phyloP scores from a whole-genome alignment of 2,797 vertebrate species.

The Remorina albescens region DNA sequence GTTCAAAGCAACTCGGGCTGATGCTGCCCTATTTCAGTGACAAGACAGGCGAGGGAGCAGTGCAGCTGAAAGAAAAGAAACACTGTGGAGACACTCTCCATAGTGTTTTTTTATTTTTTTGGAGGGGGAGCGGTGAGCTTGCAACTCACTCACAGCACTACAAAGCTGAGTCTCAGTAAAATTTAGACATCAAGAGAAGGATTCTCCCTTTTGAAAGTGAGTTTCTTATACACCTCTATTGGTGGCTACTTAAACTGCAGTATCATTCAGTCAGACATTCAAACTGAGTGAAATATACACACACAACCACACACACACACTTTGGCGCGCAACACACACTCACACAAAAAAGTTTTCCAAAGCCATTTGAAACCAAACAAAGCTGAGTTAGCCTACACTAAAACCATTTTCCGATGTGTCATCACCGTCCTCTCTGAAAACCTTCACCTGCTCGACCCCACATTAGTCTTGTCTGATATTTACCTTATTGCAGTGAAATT shows the following conservation, averaged over 20 bases:
- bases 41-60: conserved; percentile 70
- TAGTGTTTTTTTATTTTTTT: background rate
- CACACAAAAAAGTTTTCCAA: conserved; percentile 16
- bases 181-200: conserved; percentile 53
- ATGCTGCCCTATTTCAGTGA: conserved; percentile 80
- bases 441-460: conserved; percentile 65
- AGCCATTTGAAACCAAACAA: conserved; percentile 46
- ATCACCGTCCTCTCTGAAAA: conserved; percentile 59
- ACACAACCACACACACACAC: background rate
- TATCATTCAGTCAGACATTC: conserved; percentile 32
- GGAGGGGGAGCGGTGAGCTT: conserved; percentile 7
- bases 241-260: conserved; percentile 38
- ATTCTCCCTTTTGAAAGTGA: conserved; percentile 53
- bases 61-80: conserved; percentile 65
- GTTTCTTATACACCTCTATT: conserved; percentile 28
- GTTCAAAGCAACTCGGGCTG: conserved; percentile 79
- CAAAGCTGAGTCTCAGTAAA: conserved; percentile 57
- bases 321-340: too few species aligned
- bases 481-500: conserved; percentile 47
- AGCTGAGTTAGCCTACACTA: conserved; percentile 30
- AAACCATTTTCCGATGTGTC: conserved; percentile 58
- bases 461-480: conserved; percentile 68
- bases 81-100: conserved; percentile 55
- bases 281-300: background rate
- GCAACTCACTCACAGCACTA: conserved; percentile 40